Base-by-base conservation (phyloP, 2,113 vertebrate species). In the Regulus satrapa region DNA sequence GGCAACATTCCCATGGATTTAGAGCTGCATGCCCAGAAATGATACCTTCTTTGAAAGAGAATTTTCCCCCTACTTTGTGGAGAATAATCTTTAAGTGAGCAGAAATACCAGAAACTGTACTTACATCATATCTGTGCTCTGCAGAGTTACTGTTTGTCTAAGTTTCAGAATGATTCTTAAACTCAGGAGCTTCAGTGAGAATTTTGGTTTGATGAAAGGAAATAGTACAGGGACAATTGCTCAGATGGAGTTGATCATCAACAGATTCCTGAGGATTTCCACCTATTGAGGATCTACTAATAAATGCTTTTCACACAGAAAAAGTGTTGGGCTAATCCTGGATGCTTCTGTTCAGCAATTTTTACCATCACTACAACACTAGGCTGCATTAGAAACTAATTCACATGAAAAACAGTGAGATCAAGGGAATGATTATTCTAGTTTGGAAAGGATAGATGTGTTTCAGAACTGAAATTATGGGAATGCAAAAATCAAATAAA, bases 201-300 rank as follows among this genome's bases (percentile, higher is more conserved):
- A 31, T 14, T 46, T 20, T 62, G 43, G 52, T 56, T 14, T 24
- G 19, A 43, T 2, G 1, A 68, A 74, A 72, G 23, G 63, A 3
- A 64, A 17, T 0, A 0, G n/a, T 3, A 16, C 21, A 62, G 31
- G 5, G 23, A 29, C 41, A 62, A 36, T 15, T n/a, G 36, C 9
- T 75, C 9, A 85, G 40, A 34, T 23, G 26, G 26, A n/a, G 17
- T 10, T 46, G 48, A 59, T 3, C 32, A 10, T 61, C 61, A 73
- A 18, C 9, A 24, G 17, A 31, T 8, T 31, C 32, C 36, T 18
- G 18, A 83, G 23, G 12, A 13, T 48, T 76, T 55, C 32, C 5
- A 55, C 31, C 61, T 54, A 18, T 41, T 61, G 21, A 72, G 12
- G 20, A 80, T 43, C 40, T 51, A 18, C 4, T 32, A 89, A 25